Evolutionary conservation across 2,888 invertebrate genomes (phyloP).

Genomic region (Rhingia campestris): DNA sequence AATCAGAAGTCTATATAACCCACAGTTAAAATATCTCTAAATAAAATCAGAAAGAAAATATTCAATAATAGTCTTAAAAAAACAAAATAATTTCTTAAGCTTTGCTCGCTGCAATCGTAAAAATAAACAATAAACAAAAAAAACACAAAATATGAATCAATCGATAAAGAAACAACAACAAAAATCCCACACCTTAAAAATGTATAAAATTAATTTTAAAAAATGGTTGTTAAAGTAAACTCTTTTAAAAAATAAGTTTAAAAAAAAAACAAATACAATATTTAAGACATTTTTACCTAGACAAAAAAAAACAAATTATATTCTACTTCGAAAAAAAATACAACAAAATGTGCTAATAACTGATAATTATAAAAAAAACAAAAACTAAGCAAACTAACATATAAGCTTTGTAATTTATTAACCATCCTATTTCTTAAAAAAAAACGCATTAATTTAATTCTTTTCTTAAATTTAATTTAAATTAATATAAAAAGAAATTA

Average conservation of each 20-base stretch:
- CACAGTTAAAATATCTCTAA: not conserved
- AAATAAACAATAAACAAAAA: constrained; percentile 4
- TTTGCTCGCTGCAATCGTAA: constrained; percentile 51
- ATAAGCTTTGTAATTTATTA: constrained; percentile 74
- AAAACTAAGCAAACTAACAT: constrained; percentile 69
- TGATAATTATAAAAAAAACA: constrained; percentile 60
- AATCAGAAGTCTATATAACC: constrained; percentile 41
- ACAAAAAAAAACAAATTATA: constrained; percentile 73
- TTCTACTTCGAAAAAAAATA: constrained; percentile 47
- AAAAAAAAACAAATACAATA: constrained; percentile 64
- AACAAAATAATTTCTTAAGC: constrained; percentile 31
- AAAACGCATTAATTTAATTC: constrained; percentile 49
- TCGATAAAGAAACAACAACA: constrained; percentile 17
- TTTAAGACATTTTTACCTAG: constrained; percentile 69
- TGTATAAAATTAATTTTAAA: constrained; percentile 2
- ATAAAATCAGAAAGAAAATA: constrained; percentile 7
- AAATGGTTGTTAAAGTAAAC: constrained; percentile 63
- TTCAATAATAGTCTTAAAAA: constrained; percentile 15
- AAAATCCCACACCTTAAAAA: constrained; percentile 6
- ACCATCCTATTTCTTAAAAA: constrained; percentile 66
- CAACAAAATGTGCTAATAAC: constrained; percentile 61
- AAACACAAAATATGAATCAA: constrained; percentile 37
- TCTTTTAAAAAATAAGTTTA: constrained; percentile 52
- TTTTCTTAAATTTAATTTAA: constrained; percentile 74
- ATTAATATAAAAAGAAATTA: constrained; percentile 54